A percentile compares a stretch with the other conserved stretches of the same genome.
phyloP scores from a whole-genome alignment of 1,140 invertebrate species.

The Eurytemora carolleeae region DNA sequence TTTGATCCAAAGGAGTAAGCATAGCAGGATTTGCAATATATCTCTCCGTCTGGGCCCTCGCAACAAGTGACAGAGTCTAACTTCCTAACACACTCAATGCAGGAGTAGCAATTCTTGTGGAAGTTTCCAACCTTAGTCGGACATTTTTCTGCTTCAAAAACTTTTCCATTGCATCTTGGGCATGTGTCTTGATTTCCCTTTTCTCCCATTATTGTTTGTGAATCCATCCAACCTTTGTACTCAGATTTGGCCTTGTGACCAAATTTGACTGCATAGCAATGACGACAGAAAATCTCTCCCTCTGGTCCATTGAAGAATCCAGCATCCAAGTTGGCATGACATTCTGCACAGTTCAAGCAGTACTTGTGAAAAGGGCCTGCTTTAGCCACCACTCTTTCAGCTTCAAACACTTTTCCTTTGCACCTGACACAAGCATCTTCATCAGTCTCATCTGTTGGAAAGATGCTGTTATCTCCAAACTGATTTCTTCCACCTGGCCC shows the following conservation, averaged over 20 bases:
- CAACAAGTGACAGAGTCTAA: constrained; percentile 77
- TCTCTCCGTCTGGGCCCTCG: constrained; percentile 62
- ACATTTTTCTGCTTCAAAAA: constrained; percentile 14
- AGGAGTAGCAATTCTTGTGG: constrained; percentile 29
- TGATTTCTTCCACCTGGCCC: constrained; percentile 10
- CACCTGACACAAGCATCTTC: constrained; percentile 5
- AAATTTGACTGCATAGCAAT: constrained; percentile 56
- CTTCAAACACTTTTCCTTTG: constrained; percentile 13
- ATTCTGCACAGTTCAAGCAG: constrained; percentile 13
- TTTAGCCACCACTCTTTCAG: constrained; percentile 10
- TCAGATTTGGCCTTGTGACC: constrained; percentile 40
- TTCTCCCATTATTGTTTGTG: constrained; percentile 6
- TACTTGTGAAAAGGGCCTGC: constrained; percentile 5
- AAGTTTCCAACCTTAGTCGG: constrained; percentile 7
- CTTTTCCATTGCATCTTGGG: constrained; percentile 13
- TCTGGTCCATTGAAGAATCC: constrained; percentile 13
- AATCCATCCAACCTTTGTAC: constrained; percentile 15
- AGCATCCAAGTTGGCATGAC: constrained; percentile 13
- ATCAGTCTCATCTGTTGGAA: neutral
- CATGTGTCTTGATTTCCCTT: constrained; percentile 8
- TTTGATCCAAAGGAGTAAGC: constrained; percentile 63
- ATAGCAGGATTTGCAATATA: constrained; percentile 74
- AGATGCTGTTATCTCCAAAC: constrained; percentile 6
- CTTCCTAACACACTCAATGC: constrained; percentile 33
- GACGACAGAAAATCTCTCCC: constrained; percentile 47